Evolutionary conservation across 2,113 vertebrate species (phyloP), one percentile per base, ranked within the genome.

Genomic region (Trogon surrucura): DNA sequence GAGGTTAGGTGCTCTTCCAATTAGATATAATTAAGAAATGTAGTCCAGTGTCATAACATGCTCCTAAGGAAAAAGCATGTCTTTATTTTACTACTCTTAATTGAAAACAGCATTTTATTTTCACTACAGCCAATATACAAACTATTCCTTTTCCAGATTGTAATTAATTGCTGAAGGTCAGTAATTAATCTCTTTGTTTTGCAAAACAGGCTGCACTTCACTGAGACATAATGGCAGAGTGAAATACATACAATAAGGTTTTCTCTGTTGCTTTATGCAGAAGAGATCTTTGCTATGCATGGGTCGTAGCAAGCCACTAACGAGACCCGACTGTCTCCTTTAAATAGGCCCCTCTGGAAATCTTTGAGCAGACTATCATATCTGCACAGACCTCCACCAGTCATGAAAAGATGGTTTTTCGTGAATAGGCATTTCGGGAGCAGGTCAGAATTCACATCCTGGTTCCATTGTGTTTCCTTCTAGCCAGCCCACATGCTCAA

Each of bases 121-220:
- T 13, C 29, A 45, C 18, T 91, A 17, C 20, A 64, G 4, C 2
- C 22, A 47, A 65, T n/a, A 50, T 19, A 69, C 23, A 61, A 83
- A 48, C 27, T 29, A 32, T 75, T 51, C 38, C 3, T 80, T 74
- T 79, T 67, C 57, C 13, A 4, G 26, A 14, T 60, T 87, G 22
- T n/a, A 89, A 81, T 64, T 60, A 87, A 70, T 62, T 62, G 62
- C 20, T 72, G 53, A 61, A 91, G 57, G 36, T 64, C 27, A 53
- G 58, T 45, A 86, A 91, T 92, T 89, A 87, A 81, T 54, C 13
- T 66, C 44, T 92, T 23, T 45, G 5, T 87, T 87, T 91, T 75
- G 38, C 41, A 65, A 72, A 30, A 62, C 1, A 66, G 20, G 20
- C 15, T 77, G 41, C 11, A 20, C 21, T 64, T 67, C 51, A 14